Evolutionary conservation across 2,113 vertebrate genomes (phyloP), one percentile per base, ranked within the genome.

Genomic region (Hemiscyllium ocellatum): DNA sequence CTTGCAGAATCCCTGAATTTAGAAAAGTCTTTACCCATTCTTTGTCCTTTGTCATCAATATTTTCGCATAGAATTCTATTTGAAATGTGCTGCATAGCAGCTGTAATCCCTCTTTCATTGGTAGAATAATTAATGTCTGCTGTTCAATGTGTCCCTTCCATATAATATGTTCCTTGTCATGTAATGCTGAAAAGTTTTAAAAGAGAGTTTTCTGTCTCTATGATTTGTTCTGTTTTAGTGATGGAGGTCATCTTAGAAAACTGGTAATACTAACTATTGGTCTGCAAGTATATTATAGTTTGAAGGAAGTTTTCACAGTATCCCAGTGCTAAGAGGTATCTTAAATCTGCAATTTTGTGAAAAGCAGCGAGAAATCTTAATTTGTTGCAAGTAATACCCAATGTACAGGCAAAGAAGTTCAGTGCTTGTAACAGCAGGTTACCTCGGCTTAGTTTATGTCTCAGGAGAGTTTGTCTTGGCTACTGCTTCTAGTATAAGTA

Each of bases 151-250:
- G 37, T 52, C 94, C 10, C 47, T 50, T 95, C 26, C 42, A 3
- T 13, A 33, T 33, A 90, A 52, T 33, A 22, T 61, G 33, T 89
- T 90, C 87, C 52, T 90, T 90, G 61, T 52, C 61, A n/a, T 61
- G 50, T 90, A 90, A 90, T 61, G 26, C 42, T 72, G 52, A 47
- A 72, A 15, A 22, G 96, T 95, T 68, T 96, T 20, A 42, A 69
- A 66, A 22, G 22, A 69, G 66, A 6, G 37, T 24, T 47, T 68
- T 94, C n/a, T 2, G 72, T 90, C 80, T 96, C 65, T 96, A 78
- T 96, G 96, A 87, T 96, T 95, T 96, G 95, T 95, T 96, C 10
- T 50, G 42, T 26, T 95, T 70, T 70, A 17, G 96, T 96, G 96
- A 96, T 50, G 65, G 66, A 94, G 86, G 90, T 89, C 85, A 94